phyloP scores from a whole-genome alignment of 2,888 invertebrate species.

The Punctoribates punctum region DNA sequence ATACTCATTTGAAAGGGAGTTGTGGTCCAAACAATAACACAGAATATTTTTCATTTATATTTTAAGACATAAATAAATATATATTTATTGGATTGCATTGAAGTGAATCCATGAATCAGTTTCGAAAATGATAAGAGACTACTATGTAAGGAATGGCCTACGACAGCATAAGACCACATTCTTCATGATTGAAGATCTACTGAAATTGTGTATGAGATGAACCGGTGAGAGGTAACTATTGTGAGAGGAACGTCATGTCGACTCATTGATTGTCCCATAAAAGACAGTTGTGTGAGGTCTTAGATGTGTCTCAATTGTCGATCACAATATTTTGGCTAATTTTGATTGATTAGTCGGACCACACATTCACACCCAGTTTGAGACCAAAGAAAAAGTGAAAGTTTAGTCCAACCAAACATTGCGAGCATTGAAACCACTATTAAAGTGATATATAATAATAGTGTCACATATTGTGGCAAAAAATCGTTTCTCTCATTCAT shows the following conservation, averaged over 20 bases:
- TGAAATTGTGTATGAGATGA: conserved; percentile 12
- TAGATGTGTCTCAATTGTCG: conserved; percentile 33
- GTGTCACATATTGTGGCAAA: conserved; percentile 15
- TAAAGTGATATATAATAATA: conserved; percentile 29
- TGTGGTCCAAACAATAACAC: background rate
- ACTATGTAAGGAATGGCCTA: conserved; percentile 32
- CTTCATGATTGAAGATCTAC: conserved; percentile 8
- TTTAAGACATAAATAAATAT: conserved; percentile 20
- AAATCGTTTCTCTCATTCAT: background rate
- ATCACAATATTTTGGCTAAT: conserved; percentile 41
- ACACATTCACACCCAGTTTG: conserved; percentile 22
- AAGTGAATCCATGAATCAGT: conserved; percentile 28
- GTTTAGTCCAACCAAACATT: conserved; percentile 12
- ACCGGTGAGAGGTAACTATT: conserved; percentile 16
- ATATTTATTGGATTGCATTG: conserved; percentile 12
- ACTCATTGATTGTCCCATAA: conserved; percentile 28
- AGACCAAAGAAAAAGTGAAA: conserved; percentile 20
- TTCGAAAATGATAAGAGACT: conserved; percentile 24
- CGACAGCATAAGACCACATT: conserved; percentile 22
- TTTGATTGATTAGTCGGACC: conserved; percentile 42
- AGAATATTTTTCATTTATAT: background rate
- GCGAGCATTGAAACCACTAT: conserved; percentile 11
- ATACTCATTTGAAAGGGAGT: background rate
- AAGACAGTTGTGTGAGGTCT: conserved; percentile 31
- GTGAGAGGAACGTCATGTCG: conserved; percentile 28